Base-by-base conservation (phyloP, 2,797 vertebrate genomes). In the Sebastes baramenuke region DNA sequence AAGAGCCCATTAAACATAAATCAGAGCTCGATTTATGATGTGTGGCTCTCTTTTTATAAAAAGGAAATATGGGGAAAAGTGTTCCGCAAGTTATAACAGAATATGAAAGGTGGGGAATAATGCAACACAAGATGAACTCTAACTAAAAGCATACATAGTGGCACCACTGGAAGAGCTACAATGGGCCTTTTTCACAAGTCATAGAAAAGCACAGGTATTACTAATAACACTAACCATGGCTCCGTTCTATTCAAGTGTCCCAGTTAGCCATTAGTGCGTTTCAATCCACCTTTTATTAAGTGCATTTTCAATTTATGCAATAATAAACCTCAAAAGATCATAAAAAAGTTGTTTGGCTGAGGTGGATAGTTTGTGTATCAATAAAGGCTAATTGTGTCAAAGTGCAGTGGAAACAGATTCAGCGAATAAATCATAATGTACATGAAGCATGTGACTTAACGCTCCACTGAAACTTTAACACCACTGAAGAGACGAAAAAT, bases 1-100 rank as follows among this genome's bases (percentile, higher is more conserved):
- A 88, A 88, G 78, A 89, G 75, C 70, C 83, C 54, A 88, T 86
- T 82, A 89, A 80, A 80, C 73, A 80, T 54, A 78, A 85, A 81
- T 80, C 82, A 72, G 22, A 34, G 69, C 27, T 72, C 46, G 75
- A 55, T 83, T 84, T 75, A 88, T 70, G 73, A 84, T 55, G 61
- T 55, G 69, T 22, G 20, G 65, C 29, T 72, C 54, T 34, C 9
- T 61, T 85, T 24, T 56, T 62, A 59, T 30, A 77, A 59, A 67
- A 76, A 66, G 22, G n/a, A 65, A 71, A 61, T 25, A 76, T 42
- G 68, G 27, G 25, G 27, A 24, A 72, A 72, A 61, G 24, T 34
- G 67, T 25, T 52, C 42, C 25, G 52, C 30, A 62, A 27, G 18
- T 70, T 25, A 46, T 59, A 20, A 34, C 1, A 20, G 11, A 9